Percentiles rank a stretch among this genome's conserved stretches.
Evolutionary conservation across 2,888 invertebrate genomes (phyloP).

Genomic region (Acanthosoma haemorrhoidale): DNA sequence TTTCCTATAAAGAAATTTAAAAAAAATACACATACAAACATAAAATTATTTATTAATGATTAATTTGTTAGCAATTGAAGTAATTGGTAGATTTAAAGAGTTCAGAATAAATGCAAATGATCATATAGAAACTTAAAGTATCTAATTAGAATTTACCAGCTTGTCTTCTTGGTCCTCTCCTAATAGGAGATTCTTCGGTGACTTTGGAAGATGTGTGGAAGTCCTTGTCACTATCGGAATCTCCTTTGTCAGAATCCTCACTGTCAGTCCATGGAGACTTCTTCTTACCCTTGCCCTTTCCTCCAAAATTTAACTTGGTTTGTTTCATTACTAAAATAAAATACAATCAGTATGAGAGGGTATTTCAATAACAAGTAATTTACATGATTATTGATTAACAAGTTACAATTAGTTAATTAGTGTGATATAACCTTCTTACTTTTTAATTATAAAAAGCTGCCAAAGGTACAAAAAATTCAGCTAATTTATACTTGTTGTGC

Average conservation of each 20-base stretch:
- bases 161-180: conserved; percentile 28
- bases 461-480: no score
- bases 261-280: conserved; percentile 39
- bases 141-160: conserved; percentile 1
- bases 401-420: no score
- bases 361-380: no score
- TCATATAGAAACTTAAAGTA: no score
- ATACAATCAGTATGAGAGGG: no score
- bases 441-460: no score
- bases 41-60: neutral
- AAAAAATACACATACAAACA: neutral
- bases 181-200: conserved; percentile 18
- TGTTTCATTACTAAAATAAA: conserved; percentile 30
- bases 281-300: conserved; percentile 13
- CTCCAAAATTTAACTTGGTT: conserved; percentile 20
- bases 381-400: no score
- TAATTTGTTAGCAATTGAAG: neutral
- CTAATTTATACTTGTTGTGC: no score
- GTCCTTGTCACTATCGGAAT: conserved; percentile 14
- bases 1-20: no score
- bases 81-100: neutral
- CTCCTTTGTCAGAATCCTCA: conserved; percentile 43
- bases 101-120: neutral
- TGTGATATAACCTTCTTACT: no score
- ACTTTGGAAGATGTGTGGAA: neutral